These are phyloP conservation scores for Gryon sp. DNA, from an alignment of 1,140 invertebrate genomes.

Conservation along the genomic window DNA sequence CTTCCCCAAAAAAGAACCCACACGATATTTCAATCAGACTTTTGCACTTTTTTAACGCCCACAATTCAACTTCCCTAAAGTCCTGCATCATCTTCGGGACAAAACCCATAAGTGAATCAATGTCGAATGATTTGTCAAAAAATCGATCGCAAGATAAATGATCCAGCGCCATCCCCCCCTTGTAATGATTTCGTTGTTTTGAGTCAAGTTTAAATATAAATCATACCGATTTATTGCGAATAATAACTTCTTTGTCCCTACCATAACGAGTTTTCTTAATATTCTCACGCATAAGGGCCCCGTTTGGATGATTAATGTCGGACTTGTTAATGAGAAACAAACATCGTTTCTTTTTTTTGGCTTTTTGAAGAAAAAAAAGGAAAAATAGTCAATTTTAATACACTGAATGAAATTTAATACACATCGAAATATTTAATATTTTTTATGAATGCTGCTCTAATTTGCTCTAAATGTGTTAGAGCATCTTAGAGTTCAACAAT, in stretches of 20 bases:
- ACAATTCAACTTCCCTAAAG: slow-evolving; percentile 16
- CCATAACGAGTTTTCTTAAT: slow-evolving; percentile 65
- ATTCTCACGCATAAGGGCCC: slow-evolving; percentile 59
- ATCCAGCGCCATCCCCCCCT: slow-evolving; percentile 13
- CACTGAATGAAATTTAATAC: slow-evolving; percentile 8
- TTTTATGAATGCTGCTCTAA: too few relatives aligned
- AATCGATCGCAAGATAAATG: slow-evolving; percentile 60
- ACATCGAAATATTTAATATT: too few relatives aligned
- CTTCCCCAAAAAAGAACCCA: slow-evolving; percentile 32
- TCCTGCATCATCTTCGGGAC: slow-evolving; percentile 37
- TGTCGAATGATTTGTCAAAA: slow-evolving; percentile 63
- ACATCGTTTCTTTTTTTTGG: slow-evolving; percentile 64
- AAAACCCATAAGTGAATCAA: slow-evolving; percentile 53
- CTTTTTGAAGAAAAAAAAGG: too few relatives aligned
- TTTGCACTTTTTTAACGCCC: slow-evolving; percentile 35
- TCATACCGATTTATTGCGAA: slow-evolving; percentile 61
- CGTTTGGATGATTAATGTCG: slow-evolving; percentile 75
- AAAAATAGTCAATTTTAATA: too few relatives aligned
- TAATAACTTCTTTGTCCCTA: slow-evolving; percentile 64
- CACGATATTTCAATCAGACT: slow-evolving; percentile 45
- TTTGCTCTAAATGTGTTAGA: too few relatives aligned
- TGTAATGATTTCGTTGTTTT: slow-evolving; percentile 62
- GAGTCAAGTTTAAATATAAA: slow-evolving; percentile 59
- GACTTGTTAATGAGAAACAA: slow-evolving; percentile 77
- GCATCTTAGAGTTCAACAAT: too few relatives aligned